These are phyloP conservation scores for Coremacera marginata DNA, from an alignment of 2,888 invertebrate species.

Conservation along the genomic window DNA sequence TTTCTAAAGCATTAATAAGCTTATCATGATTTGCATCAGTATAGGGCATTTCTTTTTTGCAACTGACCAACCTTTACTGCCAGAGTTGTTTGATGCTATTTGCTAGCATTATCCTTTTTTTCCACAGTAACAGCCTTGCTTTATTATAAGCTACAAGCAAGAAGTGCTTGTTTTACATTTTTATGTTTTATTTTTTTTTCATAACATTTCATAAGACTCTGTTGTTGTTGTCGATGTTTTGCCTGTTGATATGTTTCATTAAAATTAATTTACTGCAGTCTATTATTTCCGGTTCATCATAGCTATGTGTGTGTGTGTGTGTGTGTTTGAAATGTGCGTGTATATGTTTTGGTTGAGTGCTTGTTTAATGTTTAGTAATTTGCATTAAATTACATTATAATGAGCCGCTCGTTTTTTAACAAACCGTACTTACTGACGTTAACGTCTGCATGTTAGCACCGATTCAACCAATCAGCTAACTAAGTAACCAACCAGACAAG, in stretches of 20 bases:
- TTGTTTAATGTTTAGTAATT: constrained; percentile 22
- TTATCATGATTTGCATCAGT: background rate
- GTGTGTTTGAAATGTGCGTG: background rate
- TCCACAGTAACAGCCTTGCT: background rate
- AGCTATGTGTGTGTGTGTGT: background rate
- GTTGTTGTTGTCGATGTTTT: background rate
- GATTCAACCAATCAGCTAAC: no score
- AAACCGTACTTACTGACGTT: background rate
- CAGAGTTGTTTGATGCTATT: background rate
- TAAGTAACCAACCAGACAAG: no score
- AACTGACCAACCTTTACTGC: background rate
- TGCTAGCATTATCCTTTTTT: background rate
- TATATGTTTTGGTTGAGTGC: background rate
- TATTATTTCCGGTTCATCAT: background rate
- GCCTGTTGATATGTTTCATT: constrained; percentile 24
- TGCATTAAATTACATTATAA: constrained; percentile 32
- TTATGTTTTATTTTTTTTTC: background rate
- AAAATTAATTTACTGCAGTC: constrained; percentile 22
- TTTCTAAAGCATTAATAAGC: no score
- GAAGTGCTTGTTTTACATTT: background rate
- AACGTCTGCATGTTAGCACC: background rate
- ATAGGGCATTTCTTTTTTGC: background rate
- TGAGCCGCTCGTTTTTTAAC: background rate
- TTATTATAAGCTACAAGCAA: constrained; percentile 4
- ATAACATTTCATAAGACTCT: no score